Evolutionary conservation across 2,797 vertebrate genomes (phyloP).

Genomic region (Podargus strigoides): DNA sequence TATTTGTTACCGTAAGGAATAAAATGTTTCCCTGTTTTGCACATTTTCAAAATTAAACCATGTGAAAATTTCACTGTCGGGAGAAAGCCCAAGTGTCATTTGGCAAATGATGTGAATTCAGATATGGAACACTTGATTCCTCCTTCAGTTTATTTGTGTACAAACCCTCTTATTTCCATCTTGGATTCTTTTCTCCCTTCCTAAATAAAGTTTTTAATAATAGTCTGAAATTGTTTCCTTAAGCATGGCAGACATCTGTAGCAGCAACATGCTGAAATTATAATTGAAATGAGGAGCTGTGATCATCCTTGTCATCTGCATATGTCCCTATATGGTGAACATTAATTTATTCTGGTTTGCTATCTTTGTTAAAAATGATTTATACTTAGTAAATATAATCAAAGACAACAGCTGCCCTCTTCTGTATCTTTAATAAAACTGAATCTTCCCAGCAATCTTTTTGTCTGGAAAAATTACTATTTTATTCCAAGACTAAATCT

Average conservation of each 20-base stretch:
- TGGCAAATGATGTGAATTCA: background rate
- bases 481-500: background rate
- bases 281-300: slow-evolving; percentile 22
- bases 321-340: slow-evolving; percentile 4
- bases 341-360: slow-evolving; percentile 28
- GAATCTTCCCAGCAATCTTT: background rate
- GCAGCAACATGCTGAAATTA: slow-evolving; percentile 7
- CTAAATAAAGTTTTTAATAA: background rate
- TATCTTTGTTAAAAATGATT: slow-evolving; percentile 25
- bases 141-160: background rate
- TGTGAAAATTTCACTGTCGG: background rate
- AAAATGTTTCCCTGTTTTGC: background rate
- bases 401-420: slow-evolving; percentile 27
- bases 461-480: slow-evolving; percentile 9
- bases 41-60: background rate
- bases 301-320: slow-evolving; percentile 32
- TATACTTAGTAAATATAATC: slow-evolving; percentile 29
- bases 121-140: background rate
- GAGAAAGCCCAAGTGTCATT: background rate
- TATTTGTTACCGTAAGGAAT: background rate
- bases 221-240: background rate
- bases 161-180: background rate
- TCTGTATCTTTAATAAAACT: slow-evolving; percentile 11
- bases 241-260: background rate
- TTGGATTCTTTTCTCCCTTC: background rate